A percentile compares a stretch with the other conserved stretches of the same genome.
phyloP scores from a whole-genome alignment of 2,797 vertebrate genomes.

The Oreortyx pictus region DNA sequence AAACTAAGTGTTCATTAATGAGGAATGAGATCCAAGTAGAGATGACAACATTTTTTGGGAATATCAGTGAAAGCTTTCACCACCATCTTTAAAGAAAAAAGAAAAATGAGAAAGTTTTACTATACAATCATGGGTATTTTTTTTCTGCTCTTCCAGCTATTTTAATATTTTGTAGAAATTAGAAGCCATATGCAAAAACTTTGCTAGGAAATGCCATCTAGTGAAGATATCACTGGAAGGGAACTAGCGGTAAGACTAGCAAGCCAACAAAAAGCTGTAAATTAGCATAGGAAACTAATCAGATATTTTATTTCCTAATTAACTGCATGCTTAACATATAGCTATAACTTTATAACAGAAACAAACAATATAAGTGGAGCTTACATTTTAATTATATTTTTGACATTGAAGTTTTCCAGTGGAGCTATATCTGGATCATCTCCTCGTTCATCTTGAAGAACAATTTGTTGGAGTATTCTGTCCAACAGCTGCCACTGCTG shows the following conservation, averaged over 20 bases:
- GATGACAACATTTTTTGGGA: not conserved
- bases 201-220: not conserved
- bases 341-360: not conserved
- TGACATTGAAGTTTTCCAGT: constrained; percentile 96
- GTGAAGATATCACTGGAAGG: not conserved
- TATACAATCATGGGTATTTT: not conserved
- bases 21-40: not conserved
- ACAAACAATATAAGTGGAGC: constrained; percentile 45
- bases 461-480: constrained; percentile 95
- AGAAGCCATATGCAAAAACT: not conserved
- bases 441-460: constrained; percentile 95
- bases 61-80: not conserved
- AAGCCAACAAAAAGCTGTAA: not conserved
- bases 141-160: not conserved
- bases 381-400: constrained; percentile 97
- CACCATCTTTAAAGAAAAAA: not conserved
- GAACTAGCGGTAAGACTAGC: not conserved
- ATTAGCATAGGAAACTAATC: not conserved
- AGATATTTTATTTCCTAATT: not conserved
- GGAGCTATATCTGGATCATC: constrained; percentile 91
- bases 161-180: not conserved
- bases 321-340: not conserved
- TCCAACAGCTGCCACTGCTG: constrained; percentile 98
- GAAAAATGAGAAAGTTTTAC: not conserved
- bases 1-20: not conserved